Evolutionary conservation across 2,113 vertebrate species (phyloP), one percentile per base, ranked within the genome.

Genomic region (Smithornis capensis): DNA sequence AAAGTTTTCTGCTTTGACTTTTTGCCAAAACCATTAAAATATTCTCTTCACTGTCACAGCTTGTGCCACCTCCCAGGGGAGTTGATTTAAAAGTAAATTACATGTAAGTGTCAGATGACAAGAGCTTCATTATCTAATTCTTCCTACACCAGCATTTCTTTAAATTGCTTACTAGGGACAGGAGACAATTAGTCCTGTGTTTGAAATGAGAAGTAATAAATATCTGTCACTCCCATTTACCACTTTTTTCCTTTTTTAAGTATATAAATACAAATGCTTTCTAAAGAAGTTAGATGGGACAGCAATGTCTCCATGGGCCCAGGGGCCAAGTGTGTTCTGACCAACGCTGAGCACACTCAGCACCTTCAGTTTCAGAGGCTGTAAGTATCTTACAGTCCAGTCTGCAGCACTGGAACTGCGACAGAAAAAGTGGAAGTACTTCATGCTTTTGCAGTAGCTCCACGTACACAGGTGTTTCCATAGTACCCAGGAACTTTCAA

Each of bases 71-170:
- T 94, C 96, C 94, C 91, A 90, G 68, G 71, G 89, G 93, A 95
- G 73, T 45, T 77, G 94, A 91, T 96, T 95, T 97, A 84, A 87
- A 93, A 97, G 93, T 95, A 97, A 97, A 97, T 97, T 97, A 87
- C 90, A 96, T 87, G 37, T 92, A 96, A 97, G 94, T 87, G 94
- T 97, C 55, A 19, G 90, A 96, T 96, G 81, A 96, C 96, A 96
- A 96, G 94, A 90, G 80, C 91, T 96, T 97, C 96, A 97, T 97
- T 97, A 97, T 94, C 95, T 90, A 95, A 93, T 96, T 96, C 95
- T 97, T 97, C 90, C 91, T 95, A 94, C 90, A 96, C 88, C 90
- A 93, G 95, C 96, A 95, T 95, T 96, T 97, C 88, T 95, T 96
- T 82, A 96, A 97, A 97, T 97, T 97, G 95, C 95, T 97, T 97